These are phyloP conservation scores for Papilio polytes DNA, from an alignment of 1,140 invertebrate genomes.

Conservation along the genomic window DNA sequence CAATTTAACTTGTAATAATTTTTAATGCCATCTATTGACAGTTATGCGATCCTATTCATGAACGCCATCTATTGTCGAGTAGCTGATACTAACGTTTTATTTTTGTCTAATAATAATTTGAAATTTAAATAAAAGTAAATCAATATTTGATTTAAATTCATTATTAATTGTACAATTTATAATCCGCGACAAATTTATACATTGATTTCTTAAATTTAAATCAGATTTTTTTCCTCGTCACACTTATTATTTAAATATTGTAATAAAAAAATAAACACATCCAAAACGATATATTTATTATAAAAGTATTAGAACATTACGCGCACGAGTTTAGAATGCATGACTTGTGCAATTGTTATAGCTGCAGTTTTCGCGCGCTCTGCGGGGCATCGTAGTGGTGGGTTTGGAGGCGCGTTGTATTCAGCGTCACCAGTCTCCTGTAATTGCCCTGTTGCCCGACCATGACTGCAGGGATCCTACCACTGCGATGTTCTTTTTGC, in stretches of 20 bases:
- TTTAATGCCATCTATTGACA: constrained; percentile 48
- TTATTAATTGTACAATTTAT: background rate
- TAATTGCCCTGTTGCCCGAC: background rate
- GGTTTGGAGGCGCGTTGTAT: background rate
- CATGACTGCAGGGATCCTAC: background rate
- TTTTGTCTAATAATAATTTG: background rate
- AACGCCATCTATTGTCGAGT: constrained; percentile 54
- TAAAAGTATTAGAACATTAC: background rate
- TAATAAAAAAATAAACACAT: background rate
- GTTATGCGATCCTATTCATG: background rate
- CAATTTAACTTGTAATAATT: background rate
- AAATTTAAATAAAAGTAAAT: background rate
- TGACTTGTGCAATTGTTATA: background rate
- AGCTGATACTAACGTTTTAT: constrained; percentile 31
- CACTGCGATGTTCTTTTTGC: constrained; percentile 18
- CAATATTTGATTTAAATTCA: background rate
- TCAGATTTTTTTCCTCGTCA: background rate
- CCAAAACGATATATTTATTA: background rate
- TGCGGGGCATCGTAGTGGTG: background rate
- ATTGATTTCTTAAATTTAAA: background rate
- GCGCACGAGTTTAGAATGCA: background rate
- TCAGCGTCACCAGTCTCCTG: background rate
- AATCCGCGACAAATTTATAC: background rate
- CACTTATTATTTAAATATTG: background rate
- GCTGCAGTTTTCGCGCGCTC: background rate